Base-by-base conservation (phyloP, 37 sponge, comb jelly and placozoan species). In the Lycopodina hypogea region DNA sequence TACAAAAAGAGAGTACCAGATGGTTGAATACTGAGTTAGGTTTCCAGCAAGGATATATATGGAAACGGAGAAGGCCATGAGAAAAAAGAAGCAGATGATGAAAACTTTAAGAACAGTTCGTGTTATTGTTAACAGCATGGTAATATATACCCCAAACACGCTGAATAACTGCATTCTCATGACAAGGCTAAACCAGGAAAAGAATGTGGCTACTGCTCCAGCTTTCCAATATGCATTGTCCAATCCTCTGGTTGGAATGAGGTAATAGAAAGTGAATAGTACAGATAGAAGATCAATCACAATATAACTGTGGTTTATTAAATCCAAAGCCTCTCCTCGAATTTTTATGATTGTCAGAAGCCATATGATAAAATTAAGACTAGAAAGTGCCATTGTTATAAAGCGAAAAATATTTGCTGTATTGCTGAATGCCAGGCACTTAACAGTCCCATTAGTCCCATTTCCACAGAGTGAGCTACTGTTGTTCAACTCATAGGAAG, bases 101-200 rank as follows among this genome's bases (percentile, higher is more conserved):
- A 87, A 72, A 11, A 89, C 94, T 34, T 77, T 69, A 40, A 92
- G 41, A 6, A 87, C 76, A 8, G 88, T 86, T 14, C 80, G 77
- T 3, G 96, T 77, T 37, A 96, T 85, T 12, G 84, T 78, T 22
- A 91, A 35, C 56, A 96, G 81, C 97, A 96, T 96, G 36, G 88
- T 82, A 32, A 90, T 80, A 60, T 96, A 96, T 41, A 90, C 75
- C 18, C 95, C 97, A 79, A 95, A 87, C 3, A 89, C 21, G 38
- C 84, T 88, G 74, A 86, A 96, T 26, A 75, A 79, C 50, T 85
- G 83, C 1, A 93, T 24, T 57, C 66, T 69, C 45, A 96, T 65
- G 17, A 88, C 40, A 15, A 96, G 67, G 11, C 89, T 69, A n/a
- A 96, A 80, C 97, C 94, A 96, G 29, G 75, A 50, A 37, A 90